Base-by-base conservation (phyloP, 2,113 vertebrate genomes). In the Corythaeola cristata region DNA sequence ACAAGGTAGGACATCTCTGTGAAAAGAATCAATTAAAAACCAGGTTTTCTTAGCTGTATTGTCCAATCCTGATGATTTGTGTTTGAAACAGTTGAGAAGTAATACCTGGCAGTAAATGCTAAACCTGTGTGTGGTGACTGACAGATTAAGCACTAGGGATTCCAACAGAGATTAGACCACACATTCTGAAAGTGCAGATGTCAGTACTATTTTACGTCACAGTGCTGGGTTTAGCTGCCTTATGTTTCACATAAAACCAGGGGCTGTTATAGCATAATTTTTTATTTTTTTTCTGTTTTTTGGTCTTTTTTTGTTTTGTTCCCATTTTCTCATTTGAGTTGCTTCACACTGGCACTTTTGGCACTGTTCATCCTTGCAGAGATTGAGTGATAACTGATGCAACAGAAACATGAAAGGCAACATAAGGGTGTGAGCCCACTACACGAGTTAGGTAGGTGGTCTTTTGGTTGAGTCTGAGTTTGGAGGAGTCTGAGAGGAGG, bases 61-160 rank as follows among this genome's bases (percentile, higher is more conserved):
- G 92, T 93, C 69, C 9, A 14, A 41, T 85, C 71, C 81, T 96
- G 87, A 85, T 9, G 23, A 97, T 96, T 97, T 94, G 78, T 97
- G 91, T 87, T 97, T 98, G 95, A 94, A 97, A 97, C 91, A 96
- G 74, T 77, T 84, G 84, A 88, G 87, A 92, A 93, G 92, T 97
- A 96, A 96, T 98, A 95, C 82, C 76, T 97, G 91, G 78, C 89
- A 97, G 76, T 96, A 91, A 92, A 89, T 75, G 55, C 93, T 97
- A 97, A 98, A 97, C 98, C 97, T 89, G 17, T 82, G 47, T 92
- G 74, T 91, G 73, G 73, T 93, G 95, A 97, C 52, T 93, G 97
- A 96, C 96, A 97, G 97, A 98, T 97, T 97, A 98, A 98, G 94
- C 95, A 69, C 90, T 50, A 52, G 94, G 96, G 97, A 98, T 74